Conservation (phyloP, 2,888 invertebrate species). For the Trissolcus brochymenae region DNA sequence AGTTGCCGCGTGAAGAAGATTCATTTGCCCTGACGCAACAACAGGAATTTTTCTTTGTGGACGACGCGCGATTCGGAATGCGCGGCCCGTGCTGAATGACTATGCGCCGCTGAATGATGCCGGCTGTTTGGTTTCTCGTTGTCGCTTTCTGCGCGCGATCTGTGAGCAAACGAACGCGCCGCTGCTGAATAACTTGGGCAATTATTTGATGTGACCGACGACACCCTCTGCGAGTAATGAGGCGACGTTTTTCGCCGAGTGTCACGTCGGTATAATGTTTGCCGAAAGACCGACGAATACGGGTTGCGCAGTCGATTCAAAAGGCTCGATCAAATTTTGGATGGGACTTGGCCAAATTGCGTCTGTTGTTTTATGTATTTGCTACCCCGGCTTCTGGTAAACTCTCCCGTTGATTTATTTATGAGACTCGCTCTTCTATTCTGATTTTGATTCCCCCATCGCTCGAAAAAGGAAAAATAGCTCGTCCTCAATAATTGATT, state of each 20-base stretch:
- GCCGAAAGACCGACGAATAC: neutral
- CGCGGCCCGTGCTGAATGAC: slow-evolving; percentile 23
- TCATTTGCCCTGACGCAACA: slow-evolving; percentile 36
- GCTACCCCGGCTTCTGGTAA: no score
- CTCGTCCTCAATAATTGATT: no score
- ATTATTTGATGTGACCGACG: slow-evolving; percentile 39
- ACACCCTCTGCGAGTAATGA: slow-evolving; percentile 23
- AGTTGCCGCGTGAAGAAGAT: slow-evolving; percentile 18
- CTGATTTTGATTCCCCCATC: no score
- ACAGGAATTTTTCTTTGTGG: slow-evolving; percentile 45
- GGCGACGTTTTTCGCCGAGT: slow-evolving; percentile 17
- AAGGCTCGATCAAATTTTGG: no score
- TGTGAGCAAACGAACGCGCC: slow-evolving; percentile 15
- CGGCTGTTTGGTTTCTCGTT: slow-evolving; percentile 20
- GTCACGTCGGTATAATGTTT: slow-evolving; percentile 4
- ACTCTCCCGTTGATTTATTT: no score
- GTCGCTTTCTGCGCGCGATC: neutral
- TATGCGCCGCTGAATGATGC: slow-evolving; percentile 26
- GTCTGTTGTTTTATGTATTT: neutral
- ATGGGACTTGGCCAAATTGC: neutral
- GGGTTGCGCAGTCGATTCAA: no score
- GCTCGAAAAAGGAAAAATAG: no score
- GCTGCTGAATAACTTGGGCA: slow-evolving; percentile 27
- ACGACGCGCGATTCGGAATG: slow-evolving; percentile 17
- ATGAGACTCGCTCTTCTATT: no score